Base-by-base conservation (phyloP, 2,888 invertebrate genomes). In the Eurytoma californica region DNA sequence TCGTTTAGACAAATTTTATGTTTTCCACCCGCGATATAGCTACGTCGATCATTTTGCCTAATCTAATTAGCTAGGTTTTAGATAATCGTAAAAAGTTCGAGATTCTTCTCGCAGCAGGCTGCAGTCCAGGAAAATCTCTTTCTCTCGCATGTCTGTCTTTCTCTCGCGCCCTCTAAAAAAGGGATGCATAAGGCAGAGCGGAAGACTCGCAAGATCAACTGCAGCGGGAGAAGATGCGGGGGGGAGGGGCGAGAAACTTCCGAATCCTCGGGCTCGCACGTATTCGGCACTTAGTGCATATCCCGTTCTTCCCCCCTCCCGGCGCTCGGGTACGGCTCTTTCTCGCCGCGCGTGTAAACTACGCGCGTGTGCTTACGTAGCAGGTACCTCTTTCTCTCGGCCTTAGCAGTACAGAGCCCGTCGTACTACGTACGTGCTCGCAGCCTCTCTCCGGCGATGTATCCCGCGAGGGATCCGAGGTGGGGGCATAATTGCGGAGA, bases 401-500 rank as follows among this genome's bases (percentile, higher is more conserved):
- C 47, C 60, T 69, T 66, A 58, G 28, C 30, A 30, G 3, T 12
- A 55, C 12, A 20, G 39, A 57, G 30, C 63, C 3, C 51, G 28
- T 53, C 61, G 16, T 20, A 28, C 49, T 20, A 83, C 83, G 83
- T 73, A 75, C 67, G 67, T 47, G 60, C 67, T 49, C 53, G 30
- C 65, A 47, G 24, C 70, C 49, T 58, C 24, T 16, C 28, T 20
- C 60, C 55, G 63, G 57, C 83, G 84, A 84, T 86, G 85, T 83
- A 84, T 82, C 83, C 79, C 80, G 72, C n/a, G 47, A 28, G 28
- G 30, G 77, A 73, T 66, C 79, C 16, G 75, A 30, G 67, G 65
- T 82, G 77, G 76, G 80, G 28, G 77, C 47, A 85, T 86, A 86
- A 85, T 86, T 86, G 79, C 76, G 65, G 47, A 69, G 60, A 30